phyloP scores from a whole-genome alignment of 1,140 invertebrate species.

The Orussus abietinus region DNA sequence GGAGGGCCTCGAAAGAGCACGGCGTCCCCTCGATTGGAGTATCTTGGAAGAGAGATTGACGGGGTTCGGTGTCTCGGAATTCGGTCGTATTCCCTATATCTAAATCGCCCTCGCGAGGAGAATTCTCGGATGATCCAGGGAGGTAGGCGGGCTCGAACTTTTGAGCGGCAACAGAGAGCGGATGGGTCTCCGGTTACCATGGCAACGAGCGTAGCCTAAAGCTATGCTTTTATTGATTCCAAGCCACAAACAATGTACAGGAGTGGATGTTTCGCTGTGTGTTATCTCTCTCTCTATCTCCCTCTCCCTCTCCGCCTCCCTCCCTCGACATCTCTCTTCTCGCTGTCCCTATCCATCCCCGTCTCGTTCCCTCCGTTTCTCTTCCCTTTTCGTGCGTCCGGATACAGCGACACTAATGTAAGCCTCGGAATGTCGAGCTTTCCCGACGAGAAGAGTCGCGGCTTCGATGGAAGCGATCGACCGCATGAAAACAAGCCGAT shows the following conservation, averaged over 20 bases:
- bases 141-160: slow-evolving; percentile 36
- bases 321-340: slow-evolving; percentile 17
- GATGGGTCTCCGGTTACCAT: slow-evolving; percentile 48
- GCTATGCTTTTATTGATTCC: slow-evolving; percentile 57
- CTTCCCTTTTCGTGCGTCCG: background rate
- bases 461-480: background rate
- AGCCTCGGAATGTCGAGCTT: too few species aligned
- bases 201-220: slow-evolving; percentile 52
- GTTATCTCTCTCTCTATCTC: slow-evolving; percentile 32
- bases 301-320: slow-evolving; percentile 12
- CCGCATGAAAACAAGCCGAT: background rate
- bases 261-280: slow-evolving; percentile 52
- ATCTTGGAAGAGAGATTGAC: too few species aligned
- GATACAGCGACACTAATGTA: background rate
- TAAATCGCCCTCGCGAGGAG: too few species aligned
- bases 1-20: too few species aligned
- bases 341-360: slow-evolving; percentile 2
- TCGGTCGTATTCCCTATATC: too few species aligned
- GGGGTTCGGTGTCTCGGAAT: too few species aligned
- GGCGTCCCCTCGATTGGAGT: too few species aligned
- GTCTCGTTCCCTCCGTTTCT: slow-evolving; percentile 9
- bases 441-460: too few species aligned
- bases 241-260: slow-evolving; percentile 55
- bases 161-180: slow-evolving; percentile 33
- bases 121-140: too few species aligned